These are phyloP conservation scores for Caenorhabditis auriculariae DNA, from an alignment of 2,888 invertebrate species.

Conservation along the genomic window DNA sequence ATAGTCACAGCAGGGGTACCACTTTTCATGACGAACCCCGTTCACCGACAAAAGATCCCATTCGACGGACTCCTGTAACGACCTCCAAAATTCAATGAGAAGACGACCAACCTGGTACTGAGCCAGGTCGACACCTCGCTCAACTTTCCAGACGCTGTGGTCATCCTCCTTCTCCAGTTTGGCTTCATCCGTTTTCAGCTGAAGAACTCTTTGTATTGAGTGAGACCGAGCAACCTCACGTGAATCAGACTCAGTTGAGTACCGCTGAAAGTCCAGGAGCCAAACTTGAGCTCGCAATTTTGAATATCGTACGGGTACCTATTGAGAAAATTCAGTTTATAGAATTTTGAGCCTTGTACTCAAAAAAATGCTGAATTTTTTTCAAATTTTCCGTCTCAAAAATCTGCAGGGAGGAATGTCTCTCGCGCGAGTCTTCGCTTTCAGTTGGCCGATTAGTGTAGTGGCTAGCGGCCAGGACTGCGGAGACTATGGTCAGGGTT, in stretches of 20 bases:
- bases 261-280: conserved; percentile 62
- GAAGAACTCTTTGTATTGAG: conserved; percentile 1
- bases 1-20: conserved; percentile 62
- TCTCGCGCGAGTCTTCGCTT: too few relatives aligned
- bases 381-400: too few relatives aligned
- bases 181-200: conserved; percentile 42
- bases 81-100: too few relatives aligned
- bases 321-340: background rate
- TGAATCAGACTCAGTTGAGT: conserved; percentile 60
- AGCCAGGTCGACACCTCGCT: conserved; percentile 54
- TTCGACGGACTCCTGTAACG: conserved; percentile 58
- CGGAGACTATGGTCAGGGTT: too few relatives aligned
- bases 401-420: too few relatives aligned
- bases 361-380: background rate
- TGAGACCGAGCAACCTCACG: conserved; percentile 34
- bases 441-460: too few relatives aligned
- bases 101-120: conserved; percentile 39
- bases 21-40: conserved; percentile 74
- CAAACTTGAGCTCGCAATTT: conserved; percentile 60
- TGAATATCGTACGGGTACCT: conserved; percentile 62
- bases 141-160: conserved; percentile 36
- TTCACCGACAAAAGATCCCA: conserved; percentile 60
- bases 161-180: conserved; percentile 20
- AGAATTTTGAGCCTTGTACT: conserved; percentile 5
- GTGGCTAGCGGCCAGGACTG: too few relatives aligned